Evolutionary conservation across 2,888 invertebrate genomes (phyloP).

Genomic region (Aethes cnicana): DNA sequence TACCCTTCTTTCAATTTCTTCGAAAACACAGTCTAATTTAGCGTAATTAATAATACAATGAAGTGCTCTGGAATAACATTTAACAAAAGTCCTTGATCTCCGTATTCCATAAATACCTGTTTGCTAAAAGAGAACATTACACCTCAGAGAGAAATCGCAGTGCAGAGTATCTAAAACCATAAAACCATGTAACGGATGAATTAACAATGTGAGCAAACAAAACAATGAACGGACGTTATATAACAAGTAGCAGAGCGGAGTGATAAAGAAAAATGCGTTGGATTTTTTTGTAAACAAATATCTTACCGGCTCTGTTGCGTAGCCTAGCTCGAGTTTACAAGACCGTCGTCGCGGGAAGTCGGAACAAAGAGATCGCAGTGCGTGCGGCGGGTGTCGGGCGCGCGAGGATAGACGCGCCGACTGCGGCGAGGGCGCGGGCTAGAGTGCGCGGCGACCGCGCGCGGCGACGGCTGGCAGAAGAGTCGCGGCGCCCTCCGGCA

Average conservation of each 20-base stretch:
- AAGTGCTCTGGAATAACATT: too few relatives aligned
- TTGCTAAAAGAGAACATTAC: too few relatives aligned
- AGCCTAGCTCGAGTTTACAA: constrained; percentile 50
- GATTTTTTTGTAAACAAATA: constrained; percentile 50
- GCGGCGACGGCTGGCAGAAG: constrained; percentile 55
- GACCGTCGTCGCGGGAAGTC: constrained; percentile 38
- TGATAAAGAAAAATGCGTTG: constrained; percentile 45
- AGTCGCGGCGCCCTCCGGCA: constrained; percentile 57
- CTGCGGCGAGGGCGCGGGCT: constrained; percentile 37
- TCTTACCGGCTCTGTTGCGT: constrained; percentile 62
- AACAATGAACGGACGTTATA: constrained; percentile 51
- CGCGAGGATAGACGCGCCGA: constrained; percentile 35
- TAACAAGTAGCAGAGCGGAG: constrained; percentile 48
- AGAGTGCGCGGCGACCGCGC: constrained; percentile 44
- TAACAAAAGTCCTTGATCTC: too few relatives aligned
- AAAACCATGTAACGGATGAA: constrained; percentile 29
- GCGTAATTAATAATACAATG: too few relatives aligned
- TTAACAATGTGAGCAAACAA: constrained; percentile 38
- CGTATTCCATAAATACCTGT: too few relatives aligned
- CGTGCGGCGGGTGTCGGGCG: constrained; percentile 27
- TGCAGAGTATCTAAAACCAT: constrained; percentile 35
- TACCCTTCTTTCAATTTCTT: too few relatives aligned
- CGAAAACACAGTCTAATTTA: too few relatives aligned
- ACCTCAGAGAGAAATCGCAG: constrained; percentile 34
- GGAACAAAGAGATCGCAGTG: constrained; percentile 38